These are phyloP conservation scores for Acanthosoma haemorrhoidale DNA, from an alignment of 2,888 invertebrate genomes.

Conservation along the genomic window DNA sequence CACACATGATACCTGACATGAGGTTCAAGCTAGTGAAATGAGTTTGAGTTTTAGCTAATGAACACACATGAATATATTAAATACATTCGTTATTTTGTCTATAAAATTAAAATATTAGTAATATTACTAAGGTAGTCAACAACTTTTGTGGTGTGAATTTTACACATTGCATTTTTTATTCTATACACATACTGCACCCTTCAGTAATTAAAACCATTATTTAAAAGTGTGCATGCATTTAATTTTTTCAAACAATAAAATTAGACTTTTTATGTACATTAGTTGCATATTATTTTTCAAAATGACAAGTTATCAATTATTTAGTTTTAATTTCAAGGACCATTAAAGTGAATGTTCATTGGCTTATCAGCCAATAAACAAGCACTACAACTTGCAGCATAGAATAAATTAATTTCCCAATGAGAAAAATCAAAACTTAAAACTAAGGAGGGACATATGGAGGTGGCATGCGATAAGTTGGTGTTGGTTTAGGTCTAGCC, in stretches of 20 bases:
- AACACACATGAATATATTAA: not conserved
- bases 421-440: not conserved
- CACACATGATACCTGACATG: not conserved
- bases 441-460: constrained; percentile 95
- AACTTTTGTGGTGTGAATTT: not conserved
- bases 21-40: constrained; percentile 11
- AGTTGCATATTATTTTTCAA: no score
- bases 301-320: no score
- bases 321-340: no score
- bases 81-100: not conserved
- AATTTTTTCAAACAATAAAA: no score
- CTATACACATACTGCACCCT: not conserved
- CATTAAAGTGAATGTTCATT: not conserved
- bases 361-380: not conserved
- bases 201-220: not conserved
- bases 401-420: not conserved
- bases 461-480: constrained; percentile 90
- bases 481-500: constrained; percentile 68
- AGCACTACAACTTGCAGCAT: not conserved
- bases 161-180: not conserved
- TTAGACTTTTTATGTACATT: no score
- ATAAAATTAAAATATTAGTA: not conserved
- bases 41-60: no score
- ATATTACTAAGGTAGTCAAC: not conserved
- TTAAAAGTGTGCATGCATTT: not conserved